A percentile compares a stretch with the other conserved stretches of the same genome.
phyloP scores from a whole-genome alignment of 2,797 vertebrate species.

The Buceros bicornis region DNA sequence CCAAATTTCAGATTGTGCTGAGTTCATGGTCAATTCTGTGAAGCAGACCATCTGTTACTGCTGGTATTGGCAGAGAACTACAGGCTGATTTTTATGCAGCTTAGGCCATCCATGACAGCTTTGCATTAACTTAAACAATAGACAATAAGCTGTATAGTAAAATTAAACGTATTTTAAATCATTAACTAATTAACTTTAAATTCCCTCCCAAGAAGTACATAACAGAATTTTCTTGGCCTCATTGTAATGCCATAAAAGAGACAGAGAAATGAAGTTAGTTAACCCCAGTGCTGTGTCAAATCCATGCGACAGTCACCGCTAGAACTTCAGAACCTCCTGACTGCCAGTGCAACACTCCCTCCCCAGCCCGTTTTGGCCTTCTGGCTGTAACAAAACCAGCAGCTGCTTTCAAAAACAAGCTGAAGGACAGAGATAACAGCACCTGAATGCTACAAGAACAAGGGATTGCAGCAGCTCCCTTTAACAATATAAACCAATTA shows the following conservation, averaged over 20 bases:
- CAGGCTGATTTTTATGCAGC: background rate
- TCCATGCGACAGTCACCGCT: background rate
- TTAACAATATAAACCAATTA: conserved; percentile 48
- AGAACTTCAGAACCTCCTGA: background rate
- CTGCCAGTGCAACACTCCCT: background rate
- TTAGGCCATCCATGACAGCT: background rate
- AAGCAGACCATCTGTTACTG: background rate
- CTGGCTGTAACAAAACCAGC: conserved; percentile 27
- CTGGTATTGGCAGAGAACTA: conserved; percentile 4
- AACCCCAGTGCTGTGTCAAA: background rate
- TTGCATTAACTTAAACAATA: conserved; percentile 9
- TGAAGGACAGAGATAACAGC: conserved; percentile 60
- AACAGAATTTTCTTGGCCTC: background rate
- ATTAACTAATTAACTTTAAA: background rate
- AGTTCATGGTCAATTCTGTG: background rate
- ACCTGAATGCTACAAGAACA: conserved; percentile 36
- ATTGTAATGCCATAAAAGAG: background rate
- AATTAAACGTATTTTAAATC: conserved; percentile 11
- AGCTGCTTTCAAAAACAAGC: conserved; percentile 27
- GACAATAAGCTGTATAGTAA: background rate
- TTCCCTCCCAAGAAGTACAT: background rate
- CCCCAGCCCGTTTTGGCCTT: background rate
- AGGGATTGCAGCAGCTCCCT: background rate
- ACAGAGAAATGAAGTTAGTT: background rate
- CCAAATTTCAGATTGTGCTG: background rate